These are phyloP conservation scores for Drosophila maculinotata DNA, from an alignment of 2,888 invertebrate species.

Conservation along the genomic window DNA sequence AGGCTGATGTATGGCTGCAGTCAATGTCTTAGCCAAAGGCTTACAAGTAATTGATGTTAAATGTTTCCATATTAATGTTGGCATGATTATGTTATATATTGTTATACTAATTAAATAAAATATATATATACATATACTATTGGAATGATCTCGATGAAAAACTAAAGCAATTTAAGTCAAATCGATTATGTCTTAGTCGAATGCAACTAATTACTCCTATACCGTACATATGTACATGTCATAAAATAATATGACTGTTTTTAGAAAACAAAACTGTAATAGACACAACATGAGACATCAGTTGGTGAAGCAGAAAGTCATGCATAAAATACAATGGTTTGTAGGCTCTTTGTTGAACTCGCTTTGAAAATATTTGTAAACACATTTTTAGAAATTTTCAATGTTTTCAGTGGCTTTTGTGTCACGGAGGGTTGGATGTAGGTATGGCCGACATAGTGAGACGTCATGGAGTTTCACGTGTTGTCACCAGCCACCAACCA, in stretches of 20 bases:
- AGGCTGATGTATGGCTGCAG: too few relatives aligned
- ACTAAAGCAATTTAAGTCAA: not conserved
- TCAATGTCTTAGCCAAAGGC: too few relatives aligned
- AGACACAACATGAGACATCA: slow-evolving; percentile 25
- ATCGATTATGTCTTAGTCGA: slow-evolving; percentile 2
- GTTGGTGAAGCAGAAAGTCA: slow-evolving; percentile 46
- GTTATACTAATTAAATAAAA: too few relatives aligned
- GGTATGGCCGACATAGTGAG: slow-evolving; percentile 67
- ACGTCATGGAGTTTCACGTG: slow-evolving; percentile 82
- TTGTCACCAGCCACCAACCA: slow-evolving; percentile 82
- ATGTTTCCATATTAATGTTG: too few relatives aligned
- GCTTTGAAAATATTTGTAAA: slow-evolving; percentile 83
- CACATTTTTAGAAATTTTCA: slow-evolving; percentile 75
- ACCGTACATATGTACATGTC: too few relatives aligned
- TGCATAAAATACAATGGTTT: slow-evolving; percentile 35
- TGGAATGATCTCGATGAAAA: not conserved
- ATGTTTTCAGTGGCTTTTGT: slow-evolving; percentile 64
- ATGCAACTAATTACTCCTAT: not conserved
- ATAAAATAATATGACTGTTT: too few relatives aligned
- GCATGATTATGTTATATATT: too few relatives aligned
- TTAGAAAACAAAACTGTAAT: slow-evolving; percentile 4
- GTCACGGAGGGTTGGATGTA: slow-evolving; percentile 56
- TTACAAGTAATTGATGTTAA: too few relatives aligned
- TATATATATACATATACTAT: too few relatives aligned
- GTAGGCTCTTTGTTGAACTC: slow-evolving; percentile 42